A percentile compares a stretch with the other conserved stretches of the same genome.
These are phyloP conservation scores for Mionectes olivaceus DNA, from an alignment of 2,797 vertebrate genomes.

Conservation along the genomic window DNA sequence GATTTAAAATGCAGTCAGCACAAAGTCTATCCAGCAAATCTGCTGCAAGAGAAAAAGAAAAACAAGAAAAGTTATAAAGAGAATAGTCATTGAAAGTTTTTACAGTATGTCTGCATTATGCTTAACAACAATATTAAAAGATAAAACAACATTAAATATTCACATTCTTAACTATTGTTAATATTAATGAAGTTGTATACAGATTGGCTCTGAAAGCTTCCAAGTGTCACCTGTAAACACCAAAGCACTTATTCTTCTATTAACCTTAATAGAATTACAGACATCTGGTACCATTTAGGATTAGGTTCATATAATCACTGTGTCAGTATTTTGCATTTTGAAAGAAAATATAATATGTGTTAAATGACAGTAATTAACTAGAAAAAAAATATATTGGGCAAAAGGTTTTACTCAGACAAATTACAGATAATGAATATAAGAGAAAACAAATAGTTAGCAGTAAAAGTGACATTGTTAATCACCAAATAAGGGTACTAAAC, in stretches of 20 bases:
- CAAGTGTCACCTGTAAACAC: not conserved
- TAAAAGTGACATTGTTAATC: not conserved
- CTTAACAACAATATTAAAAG: constrained; percentile 10
- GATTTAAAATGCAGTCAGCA: constrained; percentile 79
- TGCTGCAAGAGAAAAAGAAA: constrained; percentile 89
- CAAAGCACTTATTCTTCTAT: not conserved
- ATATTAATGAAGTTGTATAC: not conserved
- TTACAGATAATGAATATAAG: not conserved
- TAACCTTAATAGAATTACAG: not conserved
- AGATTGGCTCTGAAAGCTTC: not conserved
- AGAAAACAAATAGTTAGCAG: not conserved
- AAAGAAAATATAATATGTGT: not conserved
- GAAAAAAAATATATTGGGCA: not conserved
- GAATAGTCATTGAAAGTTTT: constrained; percentile 52
- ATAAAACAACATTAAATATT: constrained; percentile 18
- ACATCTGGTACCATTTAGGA: not conserved
- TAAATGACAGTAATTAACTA: not conserved
- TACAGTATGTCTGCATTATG: constrained; percentile 38
- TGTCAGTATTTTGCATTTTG: not conserved
- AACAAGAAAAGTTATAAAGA: constrained; percentile 83
- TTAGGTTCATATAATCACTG: not conserved
- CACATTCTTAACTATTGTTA: not conserved
- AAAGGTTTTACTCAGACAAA: not conserved
- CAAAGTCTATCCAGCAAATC: constrained; percentile 75
- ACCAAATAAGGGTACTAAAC: not conserved